A percentile compares a stretch with the other conserved stretches of the same genome.
These are phyloP conservation scores for Neotoma lepida DNA, from an alignment of 2,113 vertebrate genomes.

Conservation along the genomic window DNA sequence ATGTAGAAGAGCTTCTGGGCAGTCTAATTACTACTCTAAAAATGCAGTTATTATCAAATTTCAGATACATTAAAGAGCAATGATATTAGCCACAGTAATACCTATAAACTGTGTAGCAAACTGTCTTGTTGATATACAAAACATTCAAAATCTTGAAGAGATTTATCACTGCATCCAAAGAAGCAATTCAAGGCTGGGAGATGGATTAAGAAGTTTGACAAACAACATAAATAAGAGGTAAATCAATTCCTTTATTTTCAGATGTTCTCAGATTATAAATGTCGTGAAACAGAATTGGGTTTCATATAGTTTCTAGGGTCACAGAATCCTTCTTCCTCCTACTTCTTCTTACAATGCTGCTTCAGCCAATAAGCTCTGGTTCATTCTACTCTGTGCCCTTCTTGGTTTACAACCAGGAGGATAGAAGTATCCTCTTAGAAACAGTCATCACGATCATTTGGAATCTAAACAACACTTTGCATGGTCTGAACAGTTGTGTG, in stretches of 20 bases:
- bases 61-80: slow-evolving; percentile 20
- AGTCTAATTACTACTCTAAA: background rate
- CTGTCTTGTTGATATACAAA: background rate
- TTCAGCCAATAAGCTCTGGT: background rate
- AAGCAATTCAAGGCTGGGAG: background rate
- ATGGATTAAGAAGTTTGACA: background rate
- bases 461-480: background rate
- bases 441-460: background rate
- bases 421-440: background rate
- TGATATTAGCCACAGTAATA: background rate
- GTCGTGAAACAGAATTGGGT: slow-evolving; percentile 14
- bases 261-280: background rate
- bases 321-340: background rate
- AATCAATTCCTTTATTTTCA: slow-evolving; percentile 12
- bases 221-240: background rate
- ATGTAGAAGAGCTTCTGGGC: background rate
- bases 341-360: background rate
- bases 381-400: slow-evolving; percentile 33
- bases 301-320: background rate
- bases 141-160: background rate
- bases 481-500: background rate
- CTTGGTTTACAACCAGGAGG: background rate
- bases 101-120: background rate
- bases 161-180: background rate
- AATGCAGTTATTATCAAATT: slow-evolving; percentile 15